Evolutionary conservation across 2,113 vertebrate species (phyloP), one percentile per base, ranked within the genome.

Genomic region (Egretta garzetta): DNA sequence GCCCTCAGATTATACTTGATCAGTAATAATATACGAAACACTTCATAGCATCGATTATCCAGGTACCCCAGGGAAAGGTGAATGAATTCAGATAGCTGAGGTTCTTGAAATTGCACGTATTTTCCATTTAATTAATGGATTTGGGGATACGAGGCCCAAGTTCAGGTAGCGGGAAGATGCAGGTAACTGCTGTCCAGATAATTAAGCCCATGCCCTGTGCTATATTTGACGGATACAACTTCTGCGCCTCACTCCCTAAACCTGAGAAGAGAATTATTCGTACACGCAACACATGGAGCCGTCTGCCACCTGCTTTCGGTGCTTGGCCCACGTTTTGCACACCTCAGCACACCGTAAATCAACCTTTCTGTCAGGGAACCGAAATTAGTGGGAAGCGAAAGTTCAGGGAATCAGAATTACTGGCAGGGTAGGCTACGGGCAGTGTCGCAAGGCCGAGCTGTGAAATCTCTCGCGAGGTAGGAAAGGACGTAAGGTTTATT

Each of bases 151-250:
- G 24, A 6, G 52, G 53, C 56, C n/a, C 73, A 28, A 32, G 41
- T 41, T 93, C 45, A 58, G 14, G 17, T 5, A 14, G 9, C 4
- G 39, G 58, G 16, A 41, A 80, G 63, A 45, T 35, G 30, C 37
- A 80, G 74, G 4, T 23, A 76, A 23, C 28, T 9, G 33, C 47
- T 28, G 53, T 14, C 41, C 32, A 47, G 72, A 13, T 7, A 47
- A 76, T 12, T 45, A 32, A 50, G 39, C 3, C 45, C 0, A 0
- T 3, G n/a, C 16, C 43, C 32, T 19, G n/a, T 1, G 10, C 28
- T 22, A 3, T 6, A 4, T 64, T 43, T 39, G 28, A 64, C 14
- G 43, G 74, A 37, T 9, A 47, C 32, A 63, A 19, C 14, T 24
- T 50, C 67, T 11, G 33, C 11, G 67, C 8, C 37, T 64, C 49